Conservation (phyloP, 2,113 vertebrate species). For the Scopus umbretta region DNA sequence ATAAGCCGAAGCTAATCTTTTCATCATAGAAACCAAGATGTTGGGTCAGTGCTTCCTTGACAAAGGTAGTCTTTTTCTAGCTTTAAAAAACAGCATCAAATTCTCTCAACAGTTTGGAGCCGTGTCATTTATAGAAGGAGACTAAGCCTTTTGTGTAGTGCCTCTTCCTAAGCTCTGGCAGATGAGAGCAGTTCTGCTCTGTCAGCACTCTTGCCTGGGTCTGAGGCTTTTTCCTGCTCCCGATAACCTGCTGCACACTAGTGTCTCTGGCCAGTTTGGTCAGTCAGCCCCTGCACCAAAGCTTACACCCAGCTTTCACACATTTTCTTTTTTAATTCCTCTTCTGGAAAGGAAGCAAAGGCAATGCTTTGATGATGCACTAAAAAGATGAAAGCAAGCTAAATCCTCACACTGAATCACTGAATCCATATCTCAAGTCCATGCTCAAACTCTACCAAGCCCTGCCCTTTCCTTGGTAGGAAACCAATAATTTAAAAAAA, state of each 20-base stretch:
- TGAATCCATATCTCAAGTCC: not conserved
- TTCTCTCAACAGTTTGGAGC: not conserved
- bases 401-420: not conserved
- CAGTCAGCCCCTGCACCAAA: not conserved
- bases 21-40: not conserved
- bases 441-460: not conserved
- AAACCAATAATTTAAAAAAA: too few species aligned
- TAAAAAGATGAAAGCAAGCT: not conserved
- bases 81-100: not conserved
- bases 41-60: not conserved
- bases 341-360: not conserved
- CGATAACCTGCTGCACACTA: not conserved
- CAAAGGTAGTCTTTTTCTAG: not conserved
- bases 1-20: not conserved
- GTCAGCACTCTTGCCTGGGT: not conserved
- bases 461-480: not conserved
- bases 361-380: too few species aligned
- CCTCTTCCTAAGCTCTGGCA: not conserved
- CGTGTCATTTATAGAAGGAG: not conserved
- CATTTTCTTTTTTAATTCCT: not conserved
- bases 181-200: not conserved
- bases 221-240: not conserved
- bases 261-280: not conserved
- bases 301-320: not conserved
- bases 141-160: not conserved